Base-by-base conservation (phyloP, 1,140 invertebrate genomes). In the Drosophila jambulina region DNA sequence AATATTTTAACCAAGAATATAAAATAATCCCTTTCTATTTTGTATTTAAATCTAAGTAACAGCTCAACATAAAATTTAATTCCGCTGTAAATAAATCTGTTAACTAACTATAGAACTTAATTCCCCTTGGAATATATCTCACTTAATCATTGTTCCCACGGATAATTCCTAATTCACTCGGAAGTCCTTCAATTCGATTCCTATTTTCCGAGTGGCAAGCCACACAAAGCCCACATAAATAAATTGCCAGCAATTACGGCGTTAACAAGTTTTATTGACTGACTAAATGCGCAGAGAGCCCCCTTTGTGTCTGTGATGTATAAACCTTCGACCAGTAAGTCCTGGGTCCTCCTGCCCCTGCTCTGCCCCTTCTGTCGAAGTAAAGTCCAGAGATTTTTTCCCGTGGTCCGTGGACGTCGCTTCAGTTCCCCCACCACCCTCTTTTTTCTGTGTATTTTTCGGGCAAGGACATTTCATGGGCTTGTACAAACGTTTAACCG, bases 201-300 rank as follows among this genome's bases (percentile, higher is more conserved):
- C 32, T 59, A 56, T 40, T 49, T 72, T 72, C 70, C 53, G 38
- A 72, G 68, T 60, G 70, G 45, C 36, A 49, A 42, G 64, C 77
- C 75, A 60, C 77, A 63, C 57, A 68, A 40, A 69, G 60, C 51
- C 74, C 71, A 83, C 84, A 78, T 78, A 90, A 88, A 88, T 88
- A 88, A 88, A 88, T 88, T 88, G 84, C 84, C 63, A 63, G 85
- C 84, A 88, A 88, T 88, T 88, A 88, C 84, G 75, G 85, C 84
- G 84, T 90, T 88, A 88, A 88, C 84, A 88, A 88, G 84, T 88
- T 88, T 88, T 88, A 88, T 88, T 88, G 84, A 88, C 84, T 88
- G 84, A 84, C 84, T 88, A 88, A 88, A 88, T 88, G 84, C 87
- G 85, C 80, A 74, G 32, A 43, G 72, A 7, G 48, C 2, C 38